Base-by-base conservation (phyloP, 2,888 invertebrate genomes). In the Drosophila mimica region DNA sequence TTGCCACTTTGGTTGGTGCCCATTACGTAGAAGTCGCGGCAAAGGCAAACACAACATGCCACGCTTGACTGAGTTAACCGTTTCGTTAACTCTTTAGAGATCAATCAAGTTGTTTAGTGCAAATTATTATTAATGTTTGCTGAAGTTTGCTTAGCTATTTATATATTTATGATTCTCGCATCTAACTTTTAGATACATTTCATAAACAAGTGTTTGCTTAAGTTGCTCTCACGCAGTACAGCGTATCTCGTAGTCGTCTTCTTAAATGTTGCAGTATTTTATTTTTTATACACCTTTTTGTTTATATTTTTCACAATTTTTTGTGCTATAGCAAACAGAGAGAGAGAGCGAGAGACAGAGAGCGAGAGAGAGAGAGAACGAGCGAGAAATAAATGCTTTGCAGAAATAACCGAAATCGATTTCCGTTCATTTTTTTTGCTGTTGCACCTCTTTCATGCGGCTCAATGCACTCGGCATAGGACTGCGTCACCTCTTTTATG, bases 361-460 rank as follows among this genome's bases (percentile, higher is more conserved):
- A 9, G 20, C 4, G 28, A 13, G 13, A 20, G 30, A 4, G 13
- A 11, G 25, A 13, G 33, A 1, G 52, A 15, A 25, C 2, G 52
- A 9, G 48, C 36, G 68, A 28, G 43, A 69, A 30, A 59, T 66
- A 75, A 72, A 67, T 48, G 56, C 61, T 56, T 54, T 54, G 73
- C 43, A 43, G 59, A 74, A 74, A 77, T 70, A 70, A 66, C 72
- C 70, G 56, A 85, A 81, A 89, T 89, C 88, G 83, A 87, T 87
- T 85, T 86, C 81, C 88, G 86, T 70, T 81, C 60, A 54, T 61
- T 57, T 70, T 66, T 52, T 34, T 54, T 54, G 36, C 28, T 51
- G 53, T 61, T 65, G 46, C 46, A 51, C 51, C 79, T 59, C 48
- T 80, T 68, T 65, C 69, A 63, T 70, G 77, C 74, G 62, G 72